These are phyloP conservation scores for Mythimna ferrago DNA, from an alignment of 2,888 invertebrate species.

Conservation along the genomic window DNA sequence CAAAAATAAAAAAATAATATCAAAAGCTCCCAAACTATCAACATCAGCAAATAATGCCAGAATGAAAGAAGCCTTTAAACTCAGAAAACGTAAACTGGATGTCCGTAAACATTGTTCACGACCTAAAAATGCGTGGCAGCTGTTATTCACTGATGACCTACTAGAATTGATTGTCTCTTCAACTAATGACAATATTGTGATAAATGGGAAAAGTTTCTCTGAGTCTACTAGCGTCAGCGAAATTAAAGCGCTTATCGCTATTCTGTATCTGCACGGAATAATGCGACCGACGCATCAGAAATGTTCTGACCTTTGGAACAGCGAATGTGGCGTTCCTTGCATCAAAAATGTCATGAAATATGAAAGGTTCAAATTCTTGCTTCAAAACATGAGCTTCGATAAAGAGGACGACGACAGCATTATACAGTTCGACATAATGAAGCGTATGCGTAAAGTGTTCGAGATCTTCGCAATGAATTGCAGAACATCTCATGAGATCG, in stretches of 20 bases:
- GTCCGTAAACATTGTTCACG: conserved; percentile 69
- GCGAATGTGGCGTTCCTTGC: conserved; percentile 77
- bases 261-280: conserved; percentile 85
- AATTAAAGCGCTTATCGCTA: conserved; percentile 84
- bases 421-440: conserved; percentile 81
- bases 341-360: conserved; percentile 80
- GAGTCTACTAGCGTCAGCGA: conserved; percentile 75
- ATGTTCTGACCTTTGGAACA: conserved; percentile 83
- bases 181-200: conserved; percentile 82
- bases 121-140: conserved; percentile 84
- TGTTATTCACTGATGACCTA: conserved; percentile 83
- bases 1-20: conserved; percentile 75
- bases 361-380: conserved; percentile 82
- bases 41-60: conserved; percentile 65
- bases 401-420: conserved; percentile 72
- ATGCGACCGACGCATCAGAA: conserved; percentile 84
- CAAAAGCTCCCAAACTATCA: conserved; percentile 74
- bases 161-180: conserved; percentile 83
- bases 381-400: conserved; percentile 83
- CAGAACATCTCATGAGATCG: conserved; percentile 79
- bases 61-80: conserved; percentile 69
- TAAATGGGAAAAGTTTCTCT: conserved; percentile 64
- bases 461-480: conserved; percentile 87
- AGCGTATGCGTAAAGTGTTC: conserved; percentile 84
- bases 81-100: conserved; percentile 74